phyloP scores from a whole-genome alignment of 2,888 invertebrate species.

The Tetheella fluctuosa region DNA sequence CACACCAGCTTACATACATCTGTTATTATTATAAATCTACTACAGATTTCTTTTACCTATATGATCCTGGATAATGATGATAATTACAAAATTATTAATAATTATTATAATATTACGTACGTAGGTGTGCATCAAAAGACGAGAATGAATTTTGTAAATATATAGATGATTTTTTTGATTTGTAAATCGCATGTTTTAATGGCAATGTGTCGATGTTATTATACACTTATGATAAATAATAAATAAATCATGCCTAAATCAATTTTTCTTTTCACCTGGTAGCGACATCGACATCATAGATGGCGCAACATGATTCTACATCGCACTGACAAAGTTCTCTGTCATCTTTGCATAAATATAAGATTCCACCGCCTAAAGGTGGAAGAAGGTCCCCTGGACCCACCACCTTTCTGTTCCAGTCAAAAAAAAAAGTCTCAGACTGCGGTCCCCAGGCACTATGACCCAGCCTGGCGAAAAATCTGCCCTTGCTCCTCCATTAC shows the following conservation, averaged over 20 bases:
- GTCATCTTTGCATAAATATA: too few relatives aligned
- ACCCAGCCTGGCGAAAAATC: too few relatives aligned
- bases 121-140: conserved; percentile 54
- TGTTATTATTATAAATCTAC: not conserved
- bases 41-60: not conserved
- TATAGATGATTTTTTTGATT: conserved; percentile 69
- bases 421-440: too few relatives aligned
- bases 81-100: not conserved
- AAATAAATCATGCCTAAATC: conserved; percentile 70
- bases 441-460: too few relatives aligned
- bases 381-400: too few relatives aligned
- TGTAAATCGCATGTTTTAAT: conserved; percentile 78
- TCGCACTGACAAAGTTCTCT: too few relatives aligned
- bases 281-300: too few relatives aligned
- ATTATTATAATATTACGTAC: not conserved
- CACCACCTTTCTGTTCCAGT: too few relatives aligned
- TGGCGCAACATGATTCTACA: too few relatives aligned
- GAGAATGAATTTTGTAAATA: conserved; percentile 73
- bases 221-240: conserved; percentile 78
- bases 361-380: too few relatives aligned
- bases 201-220: conserved; percentile 82
- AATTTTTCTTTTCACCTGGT: conserved; percentile 23
- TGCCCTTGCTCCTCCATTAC: too few relatives aligned
- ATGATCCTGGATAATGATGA: conserved; percentile 1
- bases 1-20: too few relatives aligned